Evolutionary conservation across 2,797 vertebrate species (phyloP).

Genomic region (Bovichtus diacanthus): DNA sequence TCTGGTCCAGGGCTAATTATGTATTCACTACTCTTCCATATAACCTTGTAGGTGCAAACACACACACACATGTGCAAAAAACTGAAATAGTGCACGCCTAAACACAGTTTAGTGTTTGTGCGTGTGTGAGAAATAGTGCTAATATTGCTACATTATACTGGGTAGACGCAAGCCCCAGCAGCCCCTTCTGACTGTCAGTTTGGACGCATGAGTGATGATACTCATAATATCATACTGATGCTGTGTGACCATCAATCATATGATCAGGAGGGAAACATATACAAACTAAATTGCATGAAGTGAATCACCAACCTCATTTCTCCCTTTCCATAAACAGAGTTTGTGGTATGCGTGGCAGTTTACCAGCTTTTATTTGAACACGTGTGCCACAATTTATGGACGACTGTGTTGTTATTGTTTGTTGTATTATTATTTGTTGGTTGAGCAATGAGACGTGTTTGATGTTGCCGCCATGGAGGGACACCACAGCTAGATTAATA

Average conservation of each 20-base stretch:
- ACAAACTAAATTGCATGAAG: slow-evolving; percentile 44
- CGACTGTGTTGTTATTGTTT: neutral
- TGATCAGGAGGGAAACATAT: slow-evolving; percentile 59
- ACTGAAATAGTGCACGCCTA: neutral
- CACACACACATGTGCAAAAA: slow-evolving; percentile 4
- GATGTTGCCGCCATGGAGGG: neutral
- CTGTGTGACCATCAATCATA: slow-evolving; percentile 65
- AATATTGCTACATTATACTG: slow-evolving; percentile 54
- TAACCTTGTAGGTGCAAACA: slow-evolving; percentile 63
- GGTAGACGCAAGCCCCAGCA: slow-evolving; percentile 32
- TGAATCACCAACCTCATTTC: slow-evolving; percentile 46
- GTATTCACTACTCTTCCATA: slow-evolving; percentile 12
- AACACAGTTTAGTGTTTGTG: slow-evolving; percentile 17
- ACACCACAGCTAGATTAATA: neutral
- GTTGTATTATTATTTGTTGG: neutral
- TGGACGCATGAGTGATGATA: slow-evolving; percentile 68
- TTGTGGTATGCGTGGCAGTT: slow-evolving; percentile 2
- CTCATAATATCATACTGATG: slow-evolving; percentile 66
- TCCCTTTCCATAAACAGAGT: slow-evolving; percentile 8
- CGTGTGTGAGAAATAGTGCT: slow-evolving; percentile 31
- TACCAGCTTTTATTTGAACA: slow-evolving; percentile 16
- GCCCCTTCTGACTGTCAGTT: slow-evolving; percentile 58
- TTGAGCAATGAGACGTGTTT: neutral
- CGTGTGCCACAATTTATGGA: slow-evolving; percentile 1
- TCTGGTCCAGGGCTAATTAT: slow-evolving; percentile 52